phyloP scores from a whole-genome alignment of 2,113 vertebrate genomes.

The Zosterops hypoxanthus region DNA sequence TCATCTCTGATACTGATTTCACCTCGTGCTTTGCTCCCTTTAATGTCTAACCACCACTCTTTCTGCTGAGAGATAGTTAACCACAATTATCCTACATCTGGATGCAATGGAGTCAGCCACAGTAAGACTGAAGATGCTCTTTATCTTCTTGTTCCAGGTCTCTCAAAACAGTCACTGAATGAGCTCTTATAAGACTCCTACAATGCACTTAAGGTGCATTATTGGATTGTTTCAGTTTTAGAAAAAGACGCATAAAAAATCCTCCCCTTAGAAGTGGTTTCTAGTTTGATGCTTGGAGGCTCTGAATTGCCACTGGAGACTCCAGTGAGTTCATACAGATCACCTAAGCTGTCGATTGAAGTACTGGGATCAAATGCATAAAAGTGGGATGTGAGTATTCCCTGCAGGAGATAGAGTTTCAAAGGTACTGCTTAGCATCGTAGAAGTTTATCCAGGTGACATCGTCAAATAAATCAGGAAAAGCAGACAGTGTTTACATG shows the following conservation, averaged over 20 bases:
- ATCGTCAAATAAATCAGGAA: conserved; percentile 17
- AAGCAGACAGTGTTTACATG: conserved; percentile 44
- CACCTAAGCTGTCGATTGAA: background rate
- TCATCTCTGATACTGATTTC: background rate
- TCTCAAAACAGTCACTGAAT: background rate
- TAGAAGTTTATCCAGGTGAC: conserved; percentile 41
- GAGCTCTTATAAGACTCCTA: background rate
- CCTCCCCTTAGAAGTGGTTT: background rate
- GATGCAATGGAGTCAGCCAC: background rate
- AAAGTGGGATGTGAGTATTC: background rate
- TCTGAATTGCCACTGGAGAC: background rate
- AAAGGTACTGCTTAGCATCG: background rate
- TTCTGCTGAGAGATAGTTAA: background rate
- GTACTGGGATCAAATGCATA: background rate
- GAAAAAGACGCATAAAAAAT: background rate
- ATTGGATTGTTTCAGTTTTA: background rate
- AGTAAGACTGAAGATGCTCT: background rate
- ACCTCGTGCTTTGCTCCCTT: background rate
- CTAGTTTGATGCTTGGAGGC: background rate
- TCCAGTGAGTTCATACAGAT: background rate
- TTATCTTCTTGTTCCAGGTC: background rate
- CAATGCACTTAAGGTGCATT: background rate
- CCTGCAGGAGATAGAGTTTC: background rate
- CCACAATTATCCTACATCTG: background rate
- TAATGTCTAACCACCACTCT: background rate